These are phyloP conservation scores for Acromyrmex heyeri DNA, from an alignment of 1,140 invertebrate genomes.

Conservation along the genomic window DNA sequence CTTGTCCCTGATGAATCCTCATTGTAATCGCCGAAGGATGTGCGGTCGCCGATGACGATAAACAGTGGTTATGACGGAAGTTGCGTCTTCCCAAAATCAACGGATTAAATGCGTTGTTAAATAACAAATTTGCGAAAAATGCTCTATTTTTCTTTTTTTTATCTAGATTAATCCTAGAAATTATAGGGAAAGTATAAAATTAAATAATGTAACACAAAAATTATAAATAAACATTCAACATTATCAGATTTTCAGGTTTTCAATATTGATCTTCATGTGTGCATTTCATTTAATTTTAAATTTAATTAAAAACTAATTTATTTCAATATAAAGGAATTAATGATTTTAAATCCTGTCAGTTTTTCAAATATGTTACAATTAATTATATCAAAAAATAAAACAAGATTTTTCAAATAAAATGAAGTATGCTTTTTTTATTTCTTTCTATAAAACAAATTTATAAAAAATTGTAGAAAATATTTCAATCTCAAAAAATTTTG, in stretches of 20 bases:
- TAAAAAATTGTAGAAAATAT: neutral
- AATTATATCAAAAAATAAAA: neutral
- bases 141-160: neutral
- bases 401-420: neutral
- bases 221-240: neutral
- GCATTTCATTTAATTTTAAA: neutral
- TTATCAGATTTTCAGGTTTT: neutral
- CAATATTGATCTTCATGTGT: neutral
- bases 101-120: slow-evolving; percentile 12
- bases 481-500: neutral
- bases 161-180: neutral
- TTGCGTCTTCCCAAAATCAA: slow-evolving; percentile 56
- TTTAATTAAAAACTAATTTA: neutral
- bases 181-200: neutral
- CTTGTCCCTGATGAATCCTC: slow-evolving; percentile 36
- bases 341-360: neutral
- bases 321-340: neutral
- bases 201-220: neutral
- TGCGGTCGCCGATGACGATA: slow-evolving; percentile 68
- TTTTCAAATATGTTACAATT: neutral
- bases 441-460: neutral
- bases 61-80: slow-evolving; percentile 55
- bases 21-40: slow-evolving; percentile 63
- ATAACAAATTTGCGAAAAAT: neutral
- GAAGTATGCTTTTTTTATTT: slow-evolving; percentile 4